phyloP scores from a whole-genome alignment of 2,888 invertebrate genomes.

The Rhagophthalmus giganteus region DNA sequence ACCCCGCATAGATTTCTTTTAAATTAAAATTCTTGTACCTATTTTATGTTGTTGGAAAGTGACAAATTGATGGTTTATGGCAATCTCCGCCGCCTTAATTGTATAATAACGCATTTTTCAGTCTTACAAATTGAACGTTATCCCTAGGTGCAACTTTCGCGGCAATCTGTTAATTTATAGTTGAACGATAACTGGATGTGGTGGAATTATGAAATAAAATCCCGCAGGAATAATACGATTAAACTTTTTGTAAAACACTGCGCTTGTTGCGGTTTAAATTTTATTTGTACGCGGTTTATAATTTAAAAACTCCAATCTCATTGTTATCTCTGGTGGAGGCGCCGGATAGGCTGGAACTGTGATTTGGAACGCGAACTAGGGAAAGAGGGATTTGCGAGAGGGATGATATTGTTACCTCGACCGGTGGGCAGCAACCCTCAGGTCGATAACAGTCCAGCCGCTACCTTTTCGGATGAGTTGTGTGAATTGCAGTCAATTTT shows the following conservation, averaged over 20 bases:
- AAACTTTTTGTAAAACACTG: slow-evolving; percentile 41
- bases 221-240: slow-evolving; percentile 46
- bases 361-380: slow-evolving; percentile 27
- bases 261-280: slow-evolving; percentile 42
- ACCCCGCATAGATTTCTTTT: too few relatives aligned
- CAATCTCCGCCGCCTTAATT: too few relatives aligned
- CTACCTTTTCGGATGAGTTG: slow-evolving; percentile 26
- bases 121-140: slow-evolving; percentile 24
- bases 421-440: slow-evolving; percentile 44
- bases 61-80: too few relatives aligned
- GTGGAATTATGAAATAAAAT: slow-evolving; percentile 46
- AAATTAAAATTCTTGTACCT: not conserved
- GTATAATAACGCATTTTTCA: slow-evolving; percentile 17
- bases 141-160: slow-evolving; percentile 36
- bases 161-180: slow-evolving; percentile 37
- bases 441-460: slow-evolving; percentile 42
- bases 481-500: slow-evolving; percentile 17
- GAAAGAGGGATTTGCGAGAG: slow-evolving; percentile 37
- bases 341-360: slow-evolving; percentile 36
- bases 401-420: slow-evolving; percentile 50
- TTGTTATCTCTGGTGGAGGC: slow-evolving; percentile 37
- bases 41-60: not conserved
- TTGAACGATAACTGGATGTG: slow-evolving; percentile 36
- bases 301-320: slow-evolving; percentile 40
- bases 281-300: slow-evolving; percentile 42